These are phyloP conservation scores for Hemiprocne comata DNA, from an alignment of 2,113 vertebrate species.

Conservation along the genomic window DNA sequence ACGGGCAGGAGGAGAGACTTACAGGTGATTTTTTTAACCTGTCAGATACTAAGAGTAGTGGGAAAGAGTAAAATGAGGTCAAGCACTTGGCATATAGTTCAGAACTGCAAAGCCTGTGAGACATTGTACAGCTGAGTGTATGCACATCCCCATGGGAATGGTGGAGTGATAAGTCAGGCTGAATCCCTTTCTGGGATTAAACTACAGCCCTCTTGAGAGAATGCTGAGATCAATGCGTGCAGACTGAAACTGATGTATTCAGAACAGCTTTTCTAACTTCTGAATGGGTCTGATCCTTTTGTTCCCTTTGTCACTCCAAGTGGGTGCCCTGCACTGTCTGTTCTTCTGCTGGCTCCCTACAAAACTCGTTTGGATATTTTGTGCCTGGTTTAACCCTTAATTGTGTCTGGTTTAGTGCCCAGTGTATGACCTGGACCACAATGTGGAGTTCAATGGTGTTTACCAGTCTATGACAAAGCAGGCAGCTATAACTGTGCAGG, in stretches of 20 bases:
- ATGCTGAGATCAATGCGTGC: not conserved
- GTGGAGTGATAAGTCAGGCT: not conserved
- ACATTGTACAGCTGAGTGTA: not conserved
- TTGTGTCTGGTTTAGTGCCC: conserved; percentile 75
- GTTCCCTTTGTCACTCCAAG: not conserved
- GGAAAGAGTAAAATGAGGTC: not conserved
- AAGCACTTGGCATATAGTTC: not conserved
- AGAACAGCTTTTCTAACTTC: not conserved
- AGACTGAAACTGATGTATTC: not conserved
- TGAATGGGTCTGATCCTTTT: not conserved
- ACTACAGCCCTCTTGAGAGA: not conserved
- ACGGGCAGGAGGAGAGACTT: not conserved
- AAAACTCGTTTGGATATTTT: not conserved
- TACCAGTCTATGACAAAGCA: conserved; percentile 86
- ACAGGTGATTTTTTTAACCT: not conserved
- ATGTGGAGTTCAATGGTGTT: conserved; percentile 83
- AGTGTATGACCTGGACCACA: conserved; percentile 83
- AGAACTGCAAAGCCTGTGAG: not conserved
- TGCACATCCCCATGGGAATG: not conserved
- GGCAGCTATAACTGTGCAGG: conserved; percentile 83
- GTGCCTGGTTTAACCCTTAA: not conserved
- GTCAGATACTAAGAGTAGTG: not conserved
- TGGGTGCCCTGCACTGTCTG: not conserved
- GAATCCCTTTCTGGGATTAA: not conserved
- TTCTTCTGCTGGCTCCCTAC: not conserved